Evolutionary conservation across 2,113 vertebrate genomes (phyloP).

Genomic region (Paratilapia polleni): DNA sequence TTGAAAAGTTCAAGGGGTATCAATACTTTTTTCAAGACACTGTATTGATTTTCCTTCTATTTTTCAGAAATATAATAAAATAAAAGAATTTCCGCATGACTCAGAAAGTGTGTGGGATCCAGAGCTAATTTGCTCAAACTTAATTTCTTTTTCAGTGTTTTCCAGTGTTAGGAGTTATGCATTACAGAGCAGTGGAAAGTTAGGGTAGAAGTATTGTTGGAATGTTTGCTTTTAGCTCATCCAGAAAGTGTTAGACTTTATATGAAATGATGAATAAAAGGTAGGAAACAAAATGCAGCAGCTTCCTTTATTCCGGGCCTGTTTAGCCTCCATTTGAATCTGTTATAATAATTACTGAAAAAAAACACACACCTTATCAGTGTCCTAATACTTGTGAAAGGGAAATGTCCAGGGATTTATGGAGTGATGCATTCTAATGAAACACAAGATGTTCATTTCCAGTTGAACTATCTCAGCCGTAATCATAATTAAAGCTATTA

Average conservation of each 20-base stretch:
- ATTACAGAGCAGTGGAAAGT: background rate
- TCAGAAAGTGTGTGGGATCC: background rate
- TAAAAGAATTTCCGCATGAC: background rate
- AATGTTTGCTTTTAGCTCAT: slow-evolving; percentile 19
- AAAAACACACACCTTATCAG: slow-evolving; percentile 7
- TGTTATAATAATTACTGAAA: slow-evolving; percentile 7
- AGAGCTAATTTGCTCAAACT: slow-evolving; percentile 24
- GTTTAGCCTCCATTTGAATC: slow-evolving; percentile 47
- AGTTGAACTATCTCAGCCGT: slow-evolving; percentile 19
- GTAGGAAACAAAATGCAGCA: background rate
- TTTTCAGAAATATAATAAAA: background rate
- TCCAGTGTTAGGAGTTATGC: background rate
- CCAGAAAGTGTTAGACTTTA: slow-evolving; percentile 14
- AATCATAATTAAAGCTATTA: slow-evolving; percentile 54
- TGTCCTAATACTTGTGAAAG: background rate
- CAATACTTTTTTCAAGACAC: too few relatives aligned
- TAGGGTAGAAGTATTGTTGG: background rate
- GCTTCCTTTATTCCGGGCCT: slow-evolving; percentile 4
- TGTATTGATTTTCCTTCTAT: too few relatives aligned
- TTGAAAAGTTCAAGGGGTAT: too few relatives aligned
- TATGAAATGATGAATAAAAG: slow-evolving; percentile 27
- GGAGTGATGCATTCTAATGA: slow-evolving; percentile 1
- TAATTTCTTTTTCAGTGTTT: slow-evolving; percentile 16
- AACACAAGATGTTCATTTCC: slow-evolving; percentile 28
- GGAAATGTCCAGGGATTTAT: slow-evolving; percentile 7